Conservation (phyloP, 2,888 invertebrate genomes). For the Thera obeliscata region DNA sequence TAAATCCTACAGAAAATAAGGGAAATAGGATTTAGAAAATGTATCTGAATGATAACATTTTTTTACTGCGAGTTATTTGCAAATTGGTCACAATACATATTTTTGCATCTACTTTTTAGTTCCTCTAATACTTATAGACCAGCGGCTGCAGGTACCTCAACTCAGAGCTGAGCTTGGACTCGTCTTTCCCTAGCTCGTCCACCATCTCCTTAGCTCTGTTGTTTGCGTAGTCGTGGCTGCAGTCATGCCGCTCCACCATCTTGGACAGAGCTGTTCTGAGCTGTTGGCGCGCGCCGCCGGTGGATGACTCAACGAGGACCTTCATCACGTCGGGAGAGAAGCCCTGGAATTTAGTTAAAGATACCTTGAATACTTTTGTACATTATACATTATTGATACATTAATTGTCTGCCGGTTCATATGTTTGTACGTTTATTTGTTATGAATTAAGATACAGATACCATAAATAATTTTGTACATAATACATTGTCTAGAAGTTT, state of each 20-base stretch:
- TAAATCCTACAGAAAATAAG: too few species aligned
- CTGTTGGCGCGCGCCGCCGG: constrained; percentile 85
- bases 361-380: not conserved
- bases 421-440: too few species aligned
- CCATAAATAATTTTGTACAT: too few species aligned
- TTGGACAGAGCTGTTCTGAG: constrained; percentile 83
- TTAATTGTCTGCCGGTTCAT: too few species aligned
- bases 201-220: constrained; percentile 82
- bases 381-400: too few species aligned
- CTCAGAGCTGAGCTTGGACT: constrained; percentile 84
- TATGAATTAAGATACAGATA: too few species aligned
- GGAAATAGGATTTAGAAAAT: too few species aligned
- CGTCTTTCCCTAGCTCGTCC: constrained; percentile 81
- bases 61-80: too few species aligned
- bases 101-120: not conserved
- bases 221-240: constrained; percentile 84
- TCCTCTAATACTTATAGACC: constrained; percentile 62
- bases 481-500: too few species aligned
- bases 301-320: constrained; percentile 80
- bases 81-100: too few species aligned
- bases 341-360: constrained; percentile 72
- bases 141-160: constrained; percentile 85
- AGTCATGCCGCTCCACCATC: constrained; percentile 84
- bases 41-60: too few species aligned
- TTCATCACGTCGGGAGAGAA: constrained; percentile 85